Base-by-base conservation (phyloP, 2,888 invertebrate genomes). In the Agrenia bidenticulata region DNA sequence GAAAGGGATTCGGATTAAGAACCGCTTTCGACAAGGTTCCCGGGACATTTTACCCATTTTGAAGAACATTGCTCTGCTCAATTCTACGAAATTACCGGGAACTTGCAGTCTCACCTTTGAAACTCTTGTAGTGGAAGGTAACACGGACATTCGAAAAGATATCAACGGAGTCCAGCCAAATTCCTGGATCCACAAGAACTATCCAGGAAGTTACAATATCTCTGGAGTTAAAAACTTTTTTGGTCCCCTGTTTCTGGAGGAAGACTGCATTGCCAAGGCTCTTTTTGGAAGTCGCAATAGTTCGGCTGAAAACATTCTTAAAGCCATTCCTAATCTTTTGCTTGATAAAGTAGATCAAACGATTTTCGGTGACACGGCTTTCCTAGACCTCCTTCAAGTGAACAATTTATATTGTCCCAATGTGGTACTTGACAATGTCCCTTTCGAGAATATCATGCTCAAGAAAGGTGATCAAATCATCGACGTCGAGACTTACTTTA, bases 261-360 rank as follows among this genome's bases (percentile, higher is more conserved):
- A 50, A 17, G 56, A 68, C 24, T 27, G 41, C 4, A 19, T 23
- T 13, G 56, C 65, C 2, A 56, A 62, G n/a, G 60, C 17, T 2
- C 42, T 68, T n/a, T 65, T n/a, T 26, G 64, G 61, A 32, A 21
- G 32, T 1, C 2, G 4, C 2, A 49, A 19, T 1, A 1, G 27
- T 21, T 41, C 50, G 15, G 15, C 15, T 7, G 67, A 64, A 41
- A 65, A 68, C 39, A 4, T 68, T 5, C 32, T 69, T 15, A 19
- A 27, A 27, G 60, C 67, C 21, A 21, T 56, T 42, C 67, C 64
- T 1, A 54, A 58, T 50, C 19, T 68, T 1, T 39, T 73, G n/a
- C 19, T 71, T 13, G 60, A 70, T 21, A 66, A 64, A 4, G 23
- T 49, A 2, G 63, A 70, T 56, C 73, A 73, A 58, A 55, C 26